These are phyloP conservation scores for Glandiceps talaboti DNA, from an alignment of 53 echinoderm and acorn worm species.

Conservation along the genomic window DNA sequence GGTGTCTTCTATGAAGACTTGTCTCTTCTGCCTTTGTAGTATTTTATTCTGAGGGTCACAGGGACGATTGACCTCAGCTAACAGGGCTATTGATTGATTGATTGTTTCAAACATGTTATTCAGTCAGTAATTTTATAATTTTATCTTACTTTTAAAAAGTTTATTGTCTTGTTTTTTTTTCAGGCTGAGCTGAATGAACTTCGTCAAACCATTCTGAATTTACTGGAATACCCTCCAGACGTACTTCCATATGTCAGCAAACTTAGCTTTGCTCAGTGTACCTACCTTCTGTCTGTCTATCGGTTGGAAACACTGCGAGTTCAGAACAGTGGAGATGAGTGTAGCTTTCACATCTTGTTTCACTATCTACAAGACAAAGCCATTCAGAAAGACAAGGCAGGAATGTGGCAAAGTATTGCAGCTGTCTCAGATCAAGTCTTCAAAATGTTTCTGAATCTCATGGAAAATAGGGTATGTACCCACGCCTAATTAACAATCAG, in stretches of 20 bases:
- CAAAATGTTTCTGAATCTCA: conserved; percentile 71
- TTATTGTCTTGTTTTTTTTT: neutral
- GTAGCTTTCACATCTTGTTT: conserved; percentile 69
- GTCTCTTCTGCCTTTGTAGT: too few relatives aligned
- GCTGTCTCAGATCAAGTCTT: conserved; percentile 81
- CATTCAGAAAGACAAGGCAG: conserved; percentile 84
- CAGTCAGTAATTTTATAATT: too few relatives aligned
- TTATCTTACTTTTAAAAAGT: too few relatives aligned
- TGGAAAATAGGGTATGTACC: conserved; percentile 68
- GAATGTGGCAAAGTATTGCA: conserved; percentile 81
- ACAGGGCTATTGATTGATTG: too few relatives aligned
- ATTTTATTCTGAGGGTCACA: too few relatives aligned
- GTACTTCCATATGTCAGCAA: conserved; percentile 73
- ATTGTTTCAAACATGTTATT: too few relatives aligned
- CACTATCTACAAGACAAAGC: conserved; percentile 81
- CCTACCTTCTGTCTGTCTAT: conserved; percentile 83
- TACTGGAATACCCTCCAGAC: conserved; percentile 52
- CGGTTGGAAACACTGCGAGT: conserved; percentile 84
- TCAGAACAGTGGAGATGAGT: conserved; percentile 27
- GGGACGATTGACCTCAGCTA: too few relatives aligned
- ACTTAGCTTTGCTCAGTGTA: conserved; percentile 95
- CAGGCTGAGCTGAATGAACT: conserved; percentile 94
- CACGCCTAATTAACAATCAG: neutral
- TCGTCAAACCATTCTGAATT: conserved; percentile 67
- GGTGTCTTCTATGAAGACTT: too few relatives aligned